Base-by-base conservation (phyloP, 2,797 vertebrate genomes). In the Allobates femoralis region DNA sequence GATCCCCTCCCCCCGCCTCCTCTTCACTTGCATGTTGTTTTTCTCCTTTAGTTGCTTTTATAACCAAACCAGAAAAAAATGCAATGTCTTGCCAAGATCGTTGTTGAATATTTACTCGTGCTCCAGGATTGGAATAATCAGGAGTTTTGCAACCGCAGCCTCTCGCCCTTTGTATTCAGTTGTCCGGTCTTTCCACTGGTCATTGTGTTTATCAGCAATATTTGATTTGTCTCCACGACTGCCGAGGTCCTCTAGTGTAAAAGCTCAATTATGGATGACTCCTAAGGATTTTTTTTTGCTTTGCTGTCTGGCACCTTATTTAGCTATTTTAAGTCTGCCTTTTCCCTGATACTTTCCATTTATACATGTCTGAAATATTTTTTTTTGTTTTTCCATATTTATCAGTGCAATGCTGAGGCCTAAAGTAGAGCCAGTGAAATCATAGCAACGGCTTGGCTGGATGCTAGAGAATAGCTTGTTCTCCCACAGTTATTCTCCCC, bases 51-150 rank as follows among this genome's bases (percentile, higher is more conserved):
- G 75, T 55, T 86, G 56, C 56, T 87, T 79, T 62, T 83, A 82
- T 66, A 81, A 75, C 75, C 69, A 82, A 76, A 67, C 34, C 64
- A 79, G 55, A 84, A 80, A 74, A 46, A 80, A 87, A 80, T 80
- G 82, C 56, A 73, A 18, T 51, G 58, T 26, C 51, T 53, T 75
- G 81, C 86, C 86, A 87, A 84, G 81, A 55, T 46, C 23, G 30
- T 81, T 64, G 32, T 62, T 77, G 66, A 55, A 86, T 86, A 82
- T 87, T 79, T 83, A 76, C 66, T 81, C 79, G 15, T 83, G 18
- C 55, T 83, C 37, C 66, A 58, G 23, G 41, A 71, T 53, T 55
- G 55, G 46, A 81, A 86, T 86, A 74, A 81, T 86, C 85, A 81
- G 14, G 53, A 32, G 53, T 81, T 86, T 46, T 58, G 85, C 46